Percentiles rank a stretch among this genome's conserved stretches.
phyloP scores from a whole-genome alignment of 2,113 vertebrate species.

The Carlito syrichta region DNA sequence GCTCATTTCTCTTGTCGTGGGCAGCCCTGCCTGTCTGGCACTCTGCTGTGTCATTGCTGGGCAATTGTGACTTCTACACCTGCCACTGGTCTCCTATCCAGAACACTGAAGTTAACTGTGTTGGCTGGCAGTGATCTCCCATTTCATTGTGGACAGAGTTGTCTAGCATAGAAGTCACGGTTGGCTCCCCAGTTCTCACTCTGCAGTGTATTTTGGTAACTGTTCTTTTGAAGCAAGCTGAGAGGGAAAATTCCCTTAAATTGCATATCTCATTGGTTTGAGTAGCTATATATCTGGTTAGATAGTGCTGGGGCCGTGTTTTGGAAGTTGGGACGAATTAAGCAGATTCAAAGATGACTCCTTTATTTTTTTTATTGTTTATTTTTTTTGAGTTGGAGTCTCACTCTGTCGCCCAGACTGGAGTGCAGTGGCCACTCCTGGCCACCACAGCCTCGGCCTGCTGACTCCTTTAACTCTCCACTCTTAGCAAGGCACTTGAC shows the following conservation, averaged over 20 bases:
- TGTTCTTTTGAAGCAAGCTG: not conserved
- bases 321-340: not conserved
- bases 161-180: not conserved
- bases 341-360: not conserved
- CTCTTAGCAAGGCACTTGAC: not conserved
- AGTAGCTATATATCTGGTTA: not conserved
- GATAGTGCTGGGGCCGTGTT: not conserved
- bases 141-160: not conserved
- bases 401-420: too few relatives aligned
- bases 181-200: not conserved
- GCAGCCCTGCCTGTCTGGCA: not conserved
- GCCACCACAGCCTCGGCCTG: too few relatives aligned
- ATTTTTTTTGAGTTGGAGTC: too few relatives aligned
- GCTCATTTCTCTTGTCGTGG: not conserved
- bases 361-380: too few relatives aligned
- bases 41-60: not conserved
- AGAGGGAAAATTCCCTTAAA: not conserved
- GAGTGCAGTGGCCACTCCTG: too few relatives aligned
- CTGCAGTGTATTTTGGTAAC: not conserved
- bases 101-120: not conserved
- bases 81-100: not conserved
- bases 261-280: not conserved
- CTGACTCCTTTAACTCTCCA: not conserved
- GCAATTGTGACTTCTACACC: not conserved
- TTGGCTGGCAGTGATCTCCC: not conserved